Percentiles rank a stretch among this genome's conserved stretches.
phyloP scores from a whole-genome alignment of 2,888 invertebrate genomes.

The Hypolimnas misippus region DNA sequence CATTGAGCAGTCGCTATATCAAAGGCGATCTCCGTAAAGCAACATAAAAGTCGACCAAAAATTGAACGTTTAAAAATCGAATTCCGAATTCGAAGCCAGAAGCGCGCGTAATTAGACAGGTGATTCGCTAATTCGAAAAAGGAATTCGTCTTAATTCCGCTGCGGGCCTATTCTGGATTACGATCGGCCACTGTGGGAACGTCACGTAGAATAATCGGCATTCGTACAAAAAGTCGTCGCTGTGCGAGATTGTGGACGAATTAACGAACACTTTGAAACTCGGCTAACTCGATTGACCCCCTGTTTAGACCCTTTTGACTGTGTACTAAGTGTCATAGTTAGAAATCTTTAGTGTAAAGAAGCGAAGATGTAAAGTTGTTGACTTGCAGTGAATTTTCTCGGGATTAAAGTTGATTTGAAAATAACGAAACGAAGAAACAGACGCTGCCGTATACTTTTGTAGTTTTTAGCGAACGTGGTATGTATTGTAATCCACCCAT shows the following conservation, averaged over 20 bases:
- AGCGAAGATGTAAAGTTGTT: conserved; percentile 21
- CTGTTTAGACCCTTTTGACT: conserved; percentile 26
- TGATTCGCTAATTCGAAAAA: conserved; percentile 80
- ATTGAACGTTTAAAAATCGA: conserved; percentile 45
- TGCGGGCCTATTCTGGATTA: conserved; percentile 56
- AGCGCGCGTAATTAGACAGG: conserved; percentile 76
- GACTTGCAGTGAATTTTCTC: conserved; percentile 26
- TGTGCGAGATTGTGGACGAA: conserved; percentile 44
- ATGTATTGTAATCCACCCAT: not conserved
- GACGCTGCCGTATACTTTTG: not conserved
- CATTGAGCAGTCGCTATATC: conserved; percentile 13
- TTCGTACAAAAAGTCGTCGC: conserved; percentile 71
- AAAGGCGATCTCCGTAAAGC: conserved; percentile 19
- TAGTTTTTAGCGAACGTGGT: conserved; percentile 1
- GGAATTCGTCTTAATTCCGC: conserved; percentile 73
- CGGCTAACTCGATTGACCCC: not conserved
- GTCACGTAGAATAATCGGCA: conserved; percentile 79
- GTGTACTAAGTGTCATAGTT: conserved; percentile 18
- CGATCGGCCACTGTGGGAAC: conserved; percentile 74
- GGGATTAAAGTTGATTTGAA: conserved; percentile 30
- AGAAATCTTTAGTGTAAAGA: not conserved
- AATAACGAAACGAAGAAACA: conserved; percentile 7
- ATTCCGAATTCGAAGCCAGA: conserved; percentile 56
- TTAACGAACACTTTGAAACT: conserved; percentile 21
- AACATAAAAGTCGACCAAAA: conserved; percentile 21